Evolutionary conservation across 37 sponge, comb jelly and placozoan species (phyloP), one percentile per base, ranked within the genome.

Genomic region (Chondrosia reniformis): DNA sequence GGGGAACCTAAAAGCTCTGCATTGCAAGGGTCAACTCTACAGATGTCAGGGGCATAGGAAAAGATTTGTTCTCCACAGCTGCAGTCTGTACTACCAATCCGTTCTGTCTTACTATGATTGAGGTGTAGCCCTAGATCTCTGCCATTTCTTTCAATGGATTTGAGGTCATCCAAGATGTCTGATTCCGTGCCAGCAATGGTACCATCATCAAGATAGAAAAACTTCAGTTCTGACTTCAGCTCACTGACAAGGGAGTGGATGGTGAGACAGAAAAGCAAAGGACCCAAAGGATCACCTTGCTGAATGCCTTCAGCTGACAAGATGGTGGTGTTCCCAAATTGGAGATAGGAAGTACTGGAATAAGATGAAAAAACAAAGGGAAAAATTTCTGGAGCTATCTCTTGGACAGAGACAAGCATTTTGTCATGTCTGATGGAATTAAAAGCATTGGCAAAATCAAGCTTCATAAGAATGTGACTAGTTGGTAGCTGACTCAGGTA

Each of bases 361-460:
- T 69, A 69, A 44, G 24, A 34, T 69, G 72, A 38, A 38, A 2
- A 25, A 1, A 69, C 45, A 6, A 38, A 40, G 1, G 72, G 72
- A 9, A 69, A 69, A 38, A 69, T 34, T 34, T 69, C 72, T 3
- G 72, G 72, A 34, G 41, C 43, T 4, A 69, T n/a, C 43, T 69
- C 43, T 25, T 40, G 38, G 1, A 40, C 72, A n/a, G 72, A 33
- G 10, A 6, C 42, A 3, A 69, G 21, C 43, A 69, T 69, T 44
- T 69, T 69, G 21, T 39, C 72, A 40, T 44, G 44, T 38, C 72
- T 69, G 31, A 69, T 19, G 4, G 43, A 43, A 38, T 69, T 69
- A 44, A 69, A 69, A 9, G 72, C 72, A 69, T 69, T 69, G 38
- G 4, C 45, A 69, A 69, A 69, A 69, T 69, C 72, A 38, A 69